Evolutionary conservation across 2,797 vertebrate genomes (phyloP), one percentile per base, ranked within the genome.

Genomic region (Lagocephalus sceleratus): DNA sequence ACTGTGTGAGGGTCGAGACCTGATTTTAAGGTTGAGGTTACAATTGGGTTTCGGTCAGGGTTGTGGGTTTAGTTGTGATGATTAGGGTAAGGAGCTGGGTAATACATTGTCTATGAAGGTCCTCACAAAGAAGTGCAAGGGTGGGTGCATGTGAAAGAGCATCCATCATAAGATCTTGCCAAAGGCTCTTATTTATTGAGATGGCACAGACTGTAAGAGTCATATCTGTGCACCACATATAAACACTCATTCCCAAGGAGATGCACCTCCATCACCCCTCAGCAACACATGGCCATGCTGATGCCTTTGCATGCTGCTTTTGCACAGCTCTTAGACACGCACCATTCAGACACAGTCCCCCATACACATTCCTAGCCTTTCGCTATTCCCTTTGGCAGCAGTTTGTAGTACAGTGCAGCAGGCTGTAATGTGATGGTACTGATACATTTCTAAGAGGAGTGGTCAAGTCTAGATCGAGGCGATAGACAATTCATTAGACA

Each of bases 401-500:
- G 73, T 81, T 75, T 81, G 71, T 75, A 60, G 64, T 78, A 68
- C 75, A 72, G 77, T 76, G 74, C 54, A 64, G 61, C 55, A 66
- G 51, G 58, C 54, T 61, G 46, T 60, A 60, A 54, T 57, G 56
- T 63, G 57, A 57, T 63, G 61, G 67, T 73, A 74, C 41, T 75
- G 77, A n/a, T n/a, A n/a, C n/a, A n/a, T 56, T 81, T 77, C 69
- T 64, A 64, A 77, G 64, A 79, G 82, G 74, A 81, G 69, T 63
- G 50, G 81, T 81, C 77, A 80, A 71, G 87, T 88, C 88, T 89
- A 89, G 88, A 91, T 85, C 66, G 78, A 89, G 89, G 88, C 81
- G 83, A 89, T 86, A 88, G 88, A 89, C 89, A 85, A 90, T 88
- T 91, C 88, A 91, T 91, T 91, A 91, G 86, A 73, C 77, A 85